These are phyloP conservation scores for Mesaphorura yosii DNA, from an alignment of 1,140 invertebrate genomes.

Conservation along the genomic window DNA sequence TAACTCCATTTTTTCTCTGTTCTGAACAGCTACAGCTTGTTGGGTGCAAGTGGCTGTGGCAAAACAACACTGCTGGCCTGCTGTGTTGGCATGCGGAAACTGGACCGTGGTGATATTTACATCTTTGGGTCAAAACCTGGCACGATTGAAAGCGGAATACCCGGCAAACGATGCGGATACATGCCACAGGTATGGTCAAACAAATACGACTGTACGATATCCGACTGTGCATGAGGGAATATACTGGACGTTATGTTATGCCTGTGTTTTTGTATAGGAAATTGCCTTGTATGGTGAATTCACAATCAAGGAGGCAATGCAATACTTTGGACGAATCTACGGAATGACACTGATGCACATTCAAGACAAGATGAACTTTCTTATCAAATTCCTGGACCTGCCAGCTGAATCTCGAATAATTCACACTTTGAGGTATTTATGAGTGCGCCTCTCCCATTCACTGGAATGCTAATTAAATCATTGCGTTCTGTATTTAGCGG, in stretches of 20 bases:
- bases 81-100: slow-evolving; percentile 65
- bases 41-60: slow-evolving; percentile 73
- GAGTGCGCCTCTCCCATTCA: background rate
- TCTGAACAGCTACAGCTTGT: slow-evolving; percentile 77
- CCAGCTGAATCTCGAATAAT: slow-evolving; percentile 72
- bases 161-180: slow-evolving; percentile 63
- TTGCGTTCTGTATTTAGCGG: slow-evolving; percentile 49
- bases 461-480: slow-evolving; percentile 1
- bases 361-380: slow-evolving; percentile 66
- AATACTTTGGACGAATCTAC: slow-evolving; percentile 93
- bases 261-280: slow-evolving; percentile 49
- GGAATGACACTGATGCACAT: slow-evolving; percentile 74
- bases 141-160: slow-evolving; percentile 57
- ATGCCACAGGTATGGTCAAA: slow-evolving; percentile 44
- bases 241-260: background rate
- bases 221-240: too few relatives aligned
- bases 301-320: slow-evolving; percentile 85
- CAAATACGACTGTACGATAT: background rate
- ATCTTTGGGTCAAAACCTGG: slow-evolving; percentile 75
- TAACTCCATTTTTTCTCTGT: too few relatives aligned
- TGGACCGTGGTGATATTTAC: slow-evolving; percentile 73
- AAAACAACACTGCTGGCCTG: slow-evolving; percentile 77
- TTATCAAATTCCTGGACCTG: slow-evolving; percentile 78
- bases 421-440: slow-evolving; percentile 57
- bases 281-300: slow-evolving; percentile 90